A percentile compares a stretch with the other conserved stretches of the same genome.
These are phyloP conservation scores for Esox niger DNA, from an alignment of 2,113 vertebrate species.

Conservation along the genomic window DNA sequence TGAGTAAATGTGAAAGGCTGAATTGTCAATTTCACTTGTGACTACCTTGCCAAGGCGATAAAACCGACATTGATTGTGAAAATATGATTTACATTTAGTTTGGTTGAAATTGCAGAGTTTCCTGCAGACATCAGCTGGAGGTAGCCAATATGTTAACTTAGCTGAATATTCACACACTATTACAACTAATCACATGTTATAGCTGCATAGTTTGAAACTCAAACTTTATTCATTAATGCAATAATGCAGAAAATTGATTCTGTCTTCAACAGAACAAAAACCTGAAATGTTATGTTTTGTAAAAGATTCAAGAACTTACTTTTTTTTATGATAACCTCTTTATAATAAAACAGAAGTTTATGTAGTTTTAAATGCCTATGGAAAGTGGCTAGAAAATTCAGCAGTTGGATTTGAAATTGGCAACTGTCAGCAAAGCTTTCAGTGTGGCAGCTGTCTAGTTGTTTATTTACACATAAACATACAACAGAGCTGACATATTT, in stretches of 20 bases:
- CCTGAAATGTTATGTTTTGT: background rate
- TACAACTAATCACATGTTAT: background rate
- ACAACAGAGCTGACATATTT: constrained; percentile 10
- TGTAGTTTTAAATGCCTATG: background rate
- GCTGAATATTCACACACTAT: background rate
- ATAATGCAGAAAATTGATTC: background rate
- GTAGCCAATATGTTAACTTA: background rate
- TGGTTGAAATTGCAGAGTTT: background rate
- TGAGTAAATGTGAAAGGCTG: background rate
- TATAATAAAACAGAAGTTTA: background rate
- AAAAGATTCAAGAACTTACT: background rate
- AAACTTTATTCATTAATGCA: background rate
- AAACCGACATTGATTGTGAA: background rate
- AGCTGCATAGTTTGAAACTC: background rate
- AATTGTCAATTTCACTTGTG: background rate
- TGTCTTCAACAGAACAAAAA: background rate
- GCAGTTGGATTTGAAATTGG: background rate
- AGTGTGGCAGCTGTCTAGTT: constrained; percentile 14
- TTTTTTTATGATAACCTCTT: background rate
- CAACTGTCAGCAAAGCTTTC: too few species aligned
- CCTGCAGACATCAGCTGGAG: background rate
- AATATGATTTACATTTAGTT: background rate
- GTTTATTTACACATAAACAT: constrained; percentile 13
- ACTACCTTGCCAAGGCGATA: background rate
- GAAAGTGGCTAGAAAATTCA: background rate